phyloP scores from a whole-genome alignment of 2,113 vertebrate species.

The Macaca fascicularis region T2T-MFA8v1.1 NC_088379.1:55676501-55677000 shows the following conservation, averaged over 20 bases:
- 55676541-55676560: neutral
- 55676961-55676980: neutral
- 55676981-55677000: neutral
- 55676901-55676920: neutral
- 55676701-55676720: neutral
- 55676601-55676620: neutral
- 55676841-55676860: neutral
- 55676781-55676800: neutral
- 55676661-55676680: neutral
- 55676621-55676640: neutral
- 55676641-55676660: neutral
- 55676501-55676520: neutral
- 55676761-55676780: neutral
- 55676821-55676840: neutral
- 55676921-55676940: neutral
- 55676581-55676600: neutral
- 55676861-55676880: neutral
- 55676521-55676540: neutral
- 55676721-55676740: neutral
- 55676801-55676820: neutral
- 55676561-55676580: neutral
- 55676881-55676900: neutral
- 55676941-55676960: neutral
- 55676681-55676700: neutral
- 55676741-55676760: constrained; percentile 2